phyloP scores from a whole-genome alignment of 1,140 invertebrate genomes.

The Lucilia sericata region DNA sequence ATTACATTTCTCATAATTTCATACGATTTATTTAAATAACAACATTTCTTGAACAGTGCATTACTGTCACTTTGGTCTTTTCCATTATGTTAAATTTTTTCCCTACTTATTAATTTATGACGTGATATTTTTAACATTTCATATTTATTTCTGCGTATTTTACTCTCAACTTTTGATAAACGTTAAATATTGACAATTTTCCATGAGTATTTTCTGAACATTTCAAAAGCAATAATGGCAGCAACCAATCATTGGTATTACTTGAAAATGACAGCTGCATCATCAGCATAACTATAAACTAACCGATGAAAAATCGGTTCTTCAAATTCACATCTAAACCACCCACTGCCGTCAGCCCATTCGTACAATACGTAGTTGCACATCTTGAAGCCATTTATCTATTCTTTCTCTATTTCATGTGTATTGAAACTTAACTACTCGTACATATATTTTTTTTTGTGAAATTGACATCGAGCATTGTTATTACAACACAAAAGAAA shows the following conservation, averaged over 20 bases:
- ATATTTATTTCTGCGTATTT: not conserved
- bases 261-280: constrained; percentile 41
- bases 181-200: constrained; percentile 24
- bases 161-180: not conserved
- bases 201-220: not conserved
- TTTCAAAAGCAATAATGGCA: not conserved
- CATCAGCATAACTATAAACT: constrained; percentile 34
- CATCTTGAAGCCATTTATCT: not conserved
- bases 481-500: constrained; percentile 14
- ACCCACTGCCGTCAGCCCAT: too few relatives aligned
- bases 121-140: not conserved
- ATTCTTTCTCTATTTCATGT: not conserved
- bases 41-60: not conserved
- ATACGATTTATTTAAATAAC: too few relatives aligned
- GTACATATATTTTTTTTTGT: not conserved
- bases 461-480: constrained; percentile 4
- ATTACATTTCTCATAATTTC: too few relatives aligned
- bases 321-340: too few relatives aligned
- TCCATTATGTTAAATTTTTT: not conserved
- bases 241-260: constrained; percentile 29
- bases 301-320: not conserved
- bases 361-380: too few relatives aligned
- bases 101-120: not conserved
- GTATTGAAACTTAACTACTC: not conserved
- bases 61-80: not conserved